Percentiles rank a stretch among this genome's conserved stretches.
Conservation (phyloP, 2,888 invertebrate species). For the Synergus umbraculus region DNA sequence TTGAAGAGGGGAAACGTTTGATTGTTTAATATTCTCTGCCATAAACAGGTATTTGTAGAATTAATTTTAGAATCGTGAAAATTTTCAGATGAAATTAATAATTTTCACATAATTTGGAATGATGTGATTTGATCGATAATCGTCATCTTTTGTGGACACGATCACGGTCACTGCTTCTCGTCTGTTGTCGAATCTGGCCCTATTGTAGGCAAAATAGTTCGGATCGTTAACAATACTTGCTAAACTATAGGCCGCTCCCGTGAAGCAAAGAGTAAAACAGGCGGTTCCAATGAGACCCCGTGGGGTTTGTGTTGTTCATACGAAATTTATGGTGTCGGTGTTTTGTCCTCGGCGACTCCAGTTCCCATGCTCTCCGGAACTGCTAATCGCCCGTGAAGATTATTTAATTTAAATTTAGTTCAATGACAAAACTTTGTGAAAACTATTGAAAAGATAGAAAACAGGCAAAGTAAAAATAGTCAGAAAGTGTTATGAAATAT, state of each 20-base stretch:
- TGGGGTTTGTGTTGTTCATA: conserved; percentile 44
- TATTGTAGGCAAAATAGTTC: conserved; percentile 62
- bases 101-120: neutral
- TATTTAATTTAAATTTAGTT: neutral
- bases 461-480: neutral
- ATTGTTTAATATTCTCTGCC: neutral
- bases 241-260: conserved; percentile 55
- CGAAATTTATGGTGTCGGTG: conserved; percentile 57
- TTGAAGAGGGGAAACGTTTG: too few species aligned
- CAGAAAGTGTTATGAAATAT: neutral
- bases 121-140: neutral
- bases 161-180: conserved; percentile 59
- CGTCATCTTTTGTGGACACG: conserved; percentile 36
- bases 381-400: conserved; percentile 59
- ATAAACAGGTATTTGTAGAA: neutral
- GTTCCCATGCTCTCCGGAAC: conserved; percentile 58
- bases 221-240: conserved; percentile 59
- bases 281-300: conserved; percentile 44
- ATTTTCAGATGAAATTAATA: neutral
- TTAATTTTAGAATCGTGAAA: neutral
- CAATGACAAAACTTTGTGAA: neutral
- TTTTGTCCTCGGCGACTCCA: conserved; percentile 55
- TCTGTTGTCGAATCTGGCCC: conserved; percentile 54
- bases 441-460: neutral
- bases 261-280: conserved; percentile 48